phyloP scores from a whole-genome alignment of 2,113 vertebrate species.

The Erpornis zantholeuca region DNA sequence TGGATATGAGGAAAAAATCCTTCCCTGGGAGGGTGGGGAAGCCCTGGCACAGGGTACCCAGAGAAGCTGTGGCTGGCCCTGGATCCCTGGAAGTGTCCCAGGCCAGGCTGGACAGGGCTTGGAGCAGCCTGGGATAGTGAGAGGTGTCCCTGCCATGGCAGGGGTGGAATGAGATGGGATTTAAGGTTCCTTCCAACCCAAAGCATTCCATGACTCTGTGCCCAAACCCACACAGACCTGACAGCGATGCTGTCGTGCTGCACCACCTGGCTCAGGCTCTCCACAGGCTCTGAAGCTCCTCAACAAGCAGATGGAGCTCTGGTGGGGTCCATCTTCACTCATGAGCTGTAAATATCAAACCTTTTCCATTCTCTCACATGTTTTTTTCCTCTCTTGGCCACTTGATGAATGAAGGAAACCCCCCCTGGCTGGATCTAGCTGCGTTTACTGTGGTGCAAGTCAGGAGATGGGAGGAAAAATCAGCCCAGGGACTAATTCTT shows the following conservation, averaged over 20 bases:
- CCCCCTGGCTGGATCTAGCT: not conserved
- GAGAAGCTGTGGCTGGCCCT: not conserved
- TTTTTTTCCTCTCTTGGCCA: not conserved
- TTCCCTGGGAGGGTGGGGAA: fast-evolving
- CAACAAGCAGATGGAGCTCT: fast-evolving
- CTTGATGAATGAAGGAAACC: not conserved
- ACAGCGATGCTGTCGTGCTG: not conserved
- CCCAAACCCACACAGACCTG: fast-evolving
- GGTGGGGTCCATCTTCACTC: not conserved
- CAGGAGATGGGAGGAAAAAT: not conserved
- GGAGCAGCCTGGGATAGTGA: fast-evolving
- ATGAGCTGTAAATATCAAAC: not conserved
- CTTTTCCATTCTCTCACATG: not conserved
- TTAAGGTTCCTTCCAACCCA: not conserved
- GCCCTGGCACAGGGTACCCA: not conserved
- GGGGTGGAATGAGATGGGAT: fast-evolving
- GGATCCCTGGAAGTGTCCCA: not conserved
- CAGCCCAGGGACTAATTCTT: not conserved
- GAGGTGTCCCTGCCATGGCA: not conserved
- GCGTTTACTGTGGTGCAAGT: fast-evolving
- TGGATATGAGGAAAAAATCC: not conserved
- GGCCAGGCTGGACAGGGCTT: fast-evolving
- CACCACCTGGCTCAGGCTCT: not conserved
- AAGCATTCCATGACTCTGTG: not conserved
- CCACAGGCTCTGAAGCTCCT: not conserved